Conservation (phyloP, 2,113 vertebrate species). For the Girardinichthys multiradiatus region DNA sequence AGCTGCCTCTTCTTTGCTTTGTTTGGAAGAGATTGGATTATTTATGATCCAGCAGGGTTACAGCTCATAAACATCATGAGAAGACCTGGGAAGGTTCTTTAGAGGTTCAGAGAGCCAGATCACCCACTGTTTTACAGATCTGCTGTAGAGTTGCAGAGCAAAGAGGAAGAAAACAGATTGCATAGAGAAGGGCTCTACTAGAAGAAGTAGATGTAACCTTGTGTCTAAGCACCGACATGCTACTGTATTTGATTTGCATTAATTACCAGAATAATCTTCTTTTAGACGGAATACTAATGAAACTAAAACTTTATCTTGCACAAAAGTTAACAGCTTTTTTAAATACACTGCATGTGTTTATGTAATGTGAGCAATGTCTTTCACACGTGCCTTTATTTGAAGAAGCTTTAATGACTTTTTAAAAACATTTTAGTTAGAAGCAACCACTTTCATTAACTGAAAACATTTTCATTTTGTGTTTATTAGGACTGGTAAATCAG, state of each 20-base stretch:
- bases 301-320: too few species aligned
- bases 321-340: too few species aligned
- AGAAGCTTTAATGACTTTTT: too few species aligned
- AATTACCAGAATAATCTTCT: not conserved
- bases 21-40: slow-evolving; percentile 62
- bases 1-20: slow-evolving; percentile 49
- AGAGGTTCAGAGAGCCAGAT: slow-evolving; percentile 45
- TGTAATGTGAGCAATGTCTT: too few species aligned
- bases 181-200: slow-evolving; percentile 14
- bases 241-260: slow-evolving; percentile 7
- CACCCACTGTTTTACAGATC: slow-evolving; percentile 57
- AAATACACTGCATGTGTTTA: too few species aligned
- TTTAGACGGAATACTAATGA: not conserved
- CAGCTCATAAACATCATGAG: slow-evolving; percentile 68
- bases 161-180: slow-evolving; percentile 32
- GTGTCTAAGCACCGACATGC: slow-evolving; percentile 16
- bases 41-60: slow-evolving; percentile 65
- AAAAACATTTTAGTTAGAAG: too few species aligned
- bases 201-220: slow-evolving; percentile 10
- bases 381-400: too few species aligned
- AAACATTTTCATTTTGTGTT: too few species aligned
- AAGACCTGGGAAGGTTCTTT: slow-evolving; percentile 46
- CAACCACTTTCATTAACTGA: too few species aligned
- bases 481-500: too few species aligned
- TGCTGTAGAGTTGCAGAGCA: slow-evolving; percentile 29